Percentiles rank a stretch among this genome's conserved stretches.
phyloP scores from a whole-genome alignment of 2,888 invertebrate species.

The Caenorhabditis imperialis region DNA sequence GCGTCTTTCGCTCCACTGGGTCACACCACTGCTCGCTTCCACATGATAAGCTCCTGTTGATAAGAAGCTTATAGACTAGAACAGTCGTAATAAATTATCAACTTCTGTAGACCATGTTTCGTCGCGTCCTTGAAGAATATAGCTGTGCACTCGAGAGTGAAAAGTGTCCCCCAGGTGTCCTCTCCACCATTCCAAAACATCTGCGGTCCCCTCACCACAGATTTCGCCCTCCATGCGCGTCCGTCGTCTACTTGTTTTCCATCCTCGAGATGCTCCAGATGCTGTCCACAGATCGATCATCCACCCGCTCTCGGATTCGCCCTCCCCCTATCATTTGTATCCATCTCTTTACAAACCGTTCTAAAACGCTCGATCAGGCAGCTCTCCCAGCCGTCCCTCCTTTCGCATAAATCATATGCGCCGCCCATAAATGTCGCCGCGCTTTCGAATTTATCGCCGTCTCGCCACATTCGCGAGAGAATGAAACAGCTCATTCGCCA shows the following conservation, averaged over 20 bases:
- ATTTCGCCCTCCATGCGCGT: background rate
- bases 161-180: conserved; percentile 6
- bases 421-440: conserved; percentile 31
- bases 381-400: conserved; percentile 4
- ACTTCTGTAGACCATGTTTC: no score
- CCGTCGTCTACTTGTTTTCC: conserved; percentile 2
- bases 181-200: conserved; percentile 3
- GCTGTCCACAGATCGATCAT: conserved; percentile 33
- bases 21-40: no score
- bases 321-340: background rate
- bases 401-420: conserved; percentile 29
- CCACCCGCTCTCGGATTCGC: conserved; percentile 11
- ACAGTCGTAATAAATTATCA: no score
- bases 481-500: conserved; percentile 28
- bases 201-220: conserved; percentile 2
- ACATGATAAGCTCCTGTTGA: no score
- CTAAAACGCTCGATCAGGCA: conserved; percentile 37
- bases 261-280: conserved; percentile 26
- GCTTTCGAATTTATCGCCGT: conserved; percentile 9
- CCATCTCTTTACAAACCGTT: conserved; percentile 41
- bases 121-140: no score
- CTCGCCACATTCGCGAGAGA: conserved; percentile 1
- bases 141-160: no score
- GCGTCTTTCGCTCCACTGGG: no score
- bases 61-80: no score